Evolutionary conservation across 2,888 invertebrate genomes (phyloP), one percentile per base, ranked within the genome.

Genomic region (Drosophila anomelani): DNA sequence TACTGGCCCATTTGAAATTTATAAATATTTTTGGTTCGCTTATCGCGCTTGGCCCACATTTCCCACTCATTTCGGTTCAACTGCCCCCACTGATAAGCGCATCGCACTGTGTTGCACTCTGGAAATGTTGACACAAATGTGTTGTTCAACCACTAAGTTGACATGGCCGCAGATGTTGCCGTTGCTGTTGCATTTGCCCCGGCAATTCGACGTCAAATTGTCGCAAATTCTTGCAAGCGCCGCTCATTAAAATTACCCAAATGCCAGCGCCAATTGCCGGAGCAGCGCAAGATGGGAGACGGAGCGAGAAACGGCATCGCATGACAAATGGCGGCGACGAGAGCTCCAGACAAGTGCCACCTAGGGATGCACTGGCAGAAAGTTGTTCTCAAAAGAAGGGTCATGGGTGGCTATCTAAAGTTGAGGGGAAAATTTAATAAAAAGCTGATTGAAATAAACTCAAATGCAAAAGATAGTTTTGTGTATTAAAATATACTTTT

Each of bases 181-280:
- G 57, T 51, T 36, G 49, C 46, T 54, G 49, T 54, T 64, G 29
- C 26, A 34, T 17, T 51, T 36, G 4, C 56, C 20, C 20, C 60
- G 54, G 64, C 79, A 77, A 74, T 84, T 80, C 79, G 47, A 61
- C 74, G 79, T 75, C 87, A 86, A 88, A 85, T 84, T 88, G 87
- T 64, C 67, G 80, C 64, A 81, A 86, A 88, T 86, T 85, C 78
- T 75, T 71, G 66, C 73, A 72, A 79, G 83, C 83, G 88, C 78
- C 78, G 71, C 83, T 77, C 77, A 77, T 77, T 77, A 77, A 73
- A 73, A 64, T 67, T 68, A 63, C 77, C 74, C 60, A 67, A 76
- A 72, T 68, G 77, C 68, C 75, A 75, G 49, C 63, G n/a, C 51
- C 76, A 76, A 73, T 72, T 77, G 73, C 26, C 44, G 43, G 39